These are phyloP conservation scores for Crambe crambe DNA, from an alignment of 37 sponge, comb jelly and placozoan species.

Conservation along the genomic window DNA sequence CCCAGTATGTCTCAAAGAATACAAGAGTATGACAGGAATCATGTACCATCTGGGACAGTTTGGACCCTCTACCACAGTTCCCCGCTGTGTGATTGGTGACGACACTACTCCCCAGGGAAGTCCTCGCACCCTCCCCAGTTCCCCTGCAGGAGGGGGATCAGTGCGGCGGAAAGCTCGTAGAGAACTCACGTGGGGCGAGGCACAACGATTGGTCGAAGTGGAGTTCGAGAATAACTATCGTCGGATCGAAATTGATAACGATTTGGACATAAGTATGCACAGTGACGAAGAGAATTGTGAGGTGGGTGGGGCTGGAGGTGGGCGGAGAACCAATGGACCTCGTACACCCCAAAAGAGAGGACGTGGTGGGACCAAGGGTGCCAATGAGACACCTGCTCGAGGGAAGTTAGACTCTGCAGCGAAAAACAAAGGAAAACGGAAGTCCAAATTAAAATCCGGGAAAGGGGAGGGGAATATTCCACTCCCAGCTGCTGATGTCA, in stretches of 20 bases:
- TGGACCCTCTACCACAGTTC: slow-evolving; percentile 25
- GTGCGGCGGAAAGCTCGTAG: slow-evolving; percentile 40
- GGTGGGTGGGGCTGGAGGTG: background rate
- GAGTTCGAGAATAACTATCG: slow-evolving; percentile 59
- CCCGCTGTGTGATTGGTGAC: slow-evolving; percentile 39
- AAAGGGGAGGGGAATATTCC: background rate
- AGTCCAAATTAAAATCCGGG: slow-evolving; percentile 43
- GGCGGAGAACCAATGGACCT: background rate
- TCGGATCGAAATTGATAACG: slow-evolving; percentile 67
- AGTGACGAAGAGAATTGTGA: slow-evolving; percentile 24
- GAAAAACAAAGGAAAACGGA: slow-evolving; percentile 55
- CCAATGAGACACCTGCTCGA: slow-evolving; percentile 7
- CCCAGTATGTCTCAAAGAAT: slow-evolving; percentile 59
- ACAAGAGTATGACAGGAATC: slow-evolving; percentile 70
- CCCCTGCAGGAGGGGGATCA: background rate
- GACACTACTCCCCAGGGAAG: slow-evolving; percentile 30
- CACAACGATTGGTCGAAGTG: slow-evolving; percentile 79
- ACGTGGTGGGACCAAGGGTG: background rate
- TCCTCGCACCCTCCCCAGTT: background rate
- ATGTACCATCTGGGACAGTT: slow-evolving; percentile 73
- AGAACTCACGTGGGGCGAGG: slow-evolving; percentile 83
- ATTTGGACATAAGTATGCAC: slow-evolving; percentile 17
- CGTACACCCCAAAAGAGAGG: slow-evolving; percentile 28
- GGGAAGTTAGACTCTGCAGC: slow-evolving; percentile 13
- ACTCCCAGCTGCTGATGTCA: slow-evolving; percentile 35